phyloP scores from a whole-genome alignment of 2,888 invertebrate genomes.

The Melipona beecheii region DNA sequence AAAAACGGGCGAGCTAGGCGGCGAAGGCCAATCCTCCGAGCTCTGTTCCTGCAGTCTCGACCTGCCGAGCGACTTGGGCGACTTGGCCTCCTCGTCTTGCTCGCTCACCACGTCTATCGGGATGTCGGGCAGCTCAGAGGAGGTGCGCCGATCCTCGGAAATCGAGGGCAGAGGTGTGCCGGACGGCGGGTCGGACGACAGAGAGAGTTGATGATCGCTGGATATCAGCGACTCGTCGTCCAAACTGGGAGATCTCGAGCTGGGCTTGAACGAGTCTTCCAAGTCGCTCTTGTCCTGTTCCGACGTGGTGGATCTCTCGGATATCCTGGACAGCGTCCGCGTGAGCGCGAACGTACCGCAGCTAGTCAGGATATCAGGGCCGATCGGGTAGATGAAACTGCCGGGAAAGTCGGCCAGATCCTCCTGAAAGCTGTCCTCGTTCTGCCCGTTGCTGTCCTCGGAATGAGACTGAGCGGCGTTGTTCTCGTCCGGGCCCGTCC shows the following conservation, averaged over 20 bases:
- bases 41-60: conserved; percentile 85
- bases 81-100: conserved; percentile 83
- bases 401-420: conserved; percentile 91
- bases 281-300: conserved; percentile 93
- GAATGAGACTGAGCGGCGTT: conserved; percentile 78
- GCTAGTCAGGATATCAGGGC: conserved; percentile 89
- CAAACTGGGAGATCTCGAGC: conserved; percentile 92
- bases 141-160: conserved; percentile 92
- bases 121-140: conserved; percentile 93
- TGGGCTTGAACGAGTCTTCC: conserved; percentile 94
- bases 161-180: conserved; percentile 84
- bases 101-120: conserved; percentile 89
- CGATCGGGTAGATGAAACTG: conserved; percentile 90
- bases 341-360: conserved; percentile 91
- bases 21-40: conserved; percentile 93
- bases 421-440: conserved; percentile 88
- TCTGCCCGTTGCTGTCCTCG: conserved; percentile 81
- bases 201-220: conserved; percentile 93
- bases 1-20: conserved; percentile 89
- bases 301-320: conserved; percentile 94
- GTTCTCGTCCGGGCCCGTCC: conserved; percentile 89
- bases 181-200: conserved; percentile 92
- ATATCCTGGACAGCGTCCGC: conserved; percentile 93
- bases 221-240: conserved; percentile 93
- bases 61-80: conserved; percentile 74